phyloP scores from a whole-genome alignment of 2,797 vertebrate species.

The Falco concolor region DNA sequence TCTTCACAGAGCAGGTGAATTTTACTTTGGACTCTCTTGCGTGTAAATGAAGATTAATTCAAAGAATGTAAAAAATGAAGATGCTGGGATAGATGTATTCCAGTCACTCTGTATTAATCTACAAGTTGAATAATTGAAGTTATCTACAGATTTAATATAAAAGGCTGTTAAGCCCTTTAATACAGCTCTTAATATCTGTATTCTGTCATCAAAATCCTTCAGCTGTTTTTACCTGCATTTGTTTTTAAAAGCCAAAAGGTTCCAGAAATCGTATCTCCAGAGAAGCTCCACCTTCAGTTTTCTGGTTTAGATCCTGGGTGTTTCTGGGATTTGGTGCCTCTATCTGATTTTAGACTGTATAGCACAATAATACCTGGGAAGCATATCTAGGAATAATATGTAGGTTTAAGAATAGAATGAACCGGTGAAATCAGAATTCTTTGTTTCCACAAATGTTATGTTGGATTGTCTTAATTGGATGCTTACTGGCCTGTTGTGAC shows the following conservation, averaged over 20 bases:
- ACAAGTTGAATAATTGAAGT: neutral
- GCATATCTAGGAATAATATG: neutral
- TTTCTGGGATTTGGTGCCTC: neutral
- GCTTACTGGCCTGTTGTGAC: conserved; percentile 10
- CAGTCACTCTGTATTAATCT: neutral
- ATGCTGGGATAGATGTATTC: neutral
- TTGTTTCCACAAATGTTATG: neutral
- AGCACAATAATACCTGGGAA: neutral
- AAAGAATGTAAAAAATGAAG: neutral
- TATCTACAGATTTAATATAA: neutral
- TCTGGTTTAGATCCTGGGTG: neutral
- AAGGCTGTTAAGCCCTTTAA: neutral
- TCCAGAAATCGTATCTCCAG: neutral
- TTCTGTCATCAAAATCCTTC: neutral
- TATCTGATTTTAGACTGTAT: conserved; percentile 2
- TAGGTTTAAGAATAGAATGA: conserved; percentile 12
- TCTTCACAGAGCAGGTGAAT: neutral
- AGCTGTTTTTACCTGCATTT: neutral
- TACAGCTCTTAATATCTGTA: neutral
- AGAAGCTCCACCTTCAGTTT: neutral
- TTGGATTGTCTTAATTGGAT: neutral
- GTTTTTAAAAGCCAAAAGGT: neutral
- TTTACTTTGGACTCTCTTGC: neutral
- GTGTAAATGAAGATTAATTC: neutral
- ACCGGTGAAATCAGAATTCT: neutral